Percentiles rank a stretch among this genome's conserved stretches.
phyloP scores from a whole-genome alignment of 2,113 vertebrate genomes.

The Herpailurus yagouaroundi region DNA sequence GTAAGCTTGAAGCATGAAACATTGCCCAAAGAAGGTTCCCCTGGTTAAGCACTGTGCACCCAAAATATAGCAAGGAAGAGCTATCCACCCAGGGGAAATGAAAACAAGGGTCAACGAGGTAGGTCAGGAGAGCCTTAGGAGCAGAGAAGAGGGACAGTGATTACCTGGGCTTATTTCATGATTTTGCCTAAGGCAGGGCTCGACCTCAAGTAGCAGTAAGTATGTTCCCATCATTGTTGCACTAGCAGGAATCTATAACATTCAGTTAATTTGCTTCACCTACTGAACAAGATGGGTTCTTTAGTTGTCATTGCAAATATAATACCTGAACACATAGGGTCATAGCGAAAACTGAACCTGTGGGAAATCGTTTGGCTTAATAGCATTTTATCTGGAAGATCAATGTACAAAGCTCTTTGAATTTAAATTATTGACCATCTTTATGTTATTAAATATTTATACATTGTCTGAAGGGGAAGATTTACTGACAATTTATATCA shows the following conservation, averaged over 20 bases:
- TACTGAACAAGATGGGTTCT: not conserved
- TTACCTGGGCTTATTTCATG: not conserved
- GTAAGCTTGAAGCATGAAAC: not conserved
- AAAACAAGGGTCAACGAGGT: not conserved
- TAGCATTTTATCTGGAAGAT: conserved; percentile 45
- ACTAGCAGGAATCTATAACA: not conserved
- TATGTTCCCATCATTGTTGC: not conserved
- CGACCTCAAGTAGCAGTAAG: not conserved
- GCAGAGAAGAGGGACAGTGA: not conserved
- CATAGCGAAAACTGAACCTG: conserved; percentile 24
- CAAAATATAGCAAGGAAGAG: not conserved
- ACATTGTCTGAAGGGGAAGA: not conserved
- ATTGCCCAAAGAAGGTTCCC: not conserved
- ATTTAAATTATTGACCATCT: conserved; percentile 53
- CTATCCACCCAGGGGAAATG: too few species aligned
- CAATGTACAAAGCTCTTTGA: conserved; percentile 65
- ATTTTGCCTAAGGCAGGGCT: conserved; percentile 37
- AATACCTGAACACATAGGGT: not conserved
- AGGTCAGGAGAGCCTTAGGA: not conserved
- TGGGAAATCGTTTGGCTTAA: conserved; percentile 49
- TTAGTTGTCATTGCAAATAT: not conserved
- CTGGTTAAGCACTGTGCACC: not conserved
- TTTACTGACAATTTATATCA: not conserved
- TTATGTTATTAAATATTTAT: conserved; percentile 58
- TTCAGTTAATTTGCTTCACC: conserved; percentile 45